These are phyloP conservation scores for Centroberyx gerrardi DNA, from an alignment of 2,797 vertebrate species.

Conservation along the genomic window DNA sequence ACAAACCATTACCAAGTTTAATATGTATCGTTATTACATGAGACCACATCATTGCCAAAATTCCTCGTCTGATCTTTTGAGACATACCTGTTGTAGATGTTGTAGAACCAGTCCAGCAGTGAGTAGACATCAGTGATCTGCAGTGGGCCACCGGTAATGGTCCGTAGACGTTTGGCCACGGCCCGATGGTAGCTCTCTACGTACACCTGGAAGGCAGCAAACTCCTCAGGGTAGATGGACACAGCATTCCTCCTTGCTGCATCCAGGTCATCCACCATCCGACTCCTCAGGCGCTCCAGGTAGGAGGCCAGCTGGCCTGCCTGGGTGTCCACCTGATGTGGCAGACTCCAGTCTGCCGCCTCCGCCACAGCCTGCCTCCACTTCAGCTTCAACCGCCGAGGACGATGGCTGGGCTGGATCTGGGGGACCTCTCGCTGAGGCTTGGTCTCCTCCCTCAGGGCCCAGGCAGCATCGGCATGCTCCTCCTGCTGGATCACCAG, in stretches of 20 bases:
- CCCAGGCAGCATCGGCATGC: conserved; percentile 85
- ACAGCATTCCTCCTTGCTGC: conserved; percentile 89
- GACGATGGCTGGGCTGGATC: conserved; percentile 77
- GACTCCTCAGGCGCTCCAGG: conserved; percentile 86
- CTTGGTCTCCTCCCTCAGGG: conserved; percentile 75
- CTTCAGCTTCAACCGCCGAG: conserved; percentile 82
- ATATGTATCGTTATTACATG: not conserved
- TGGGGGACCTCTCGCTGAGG: conserved; percentile 45
- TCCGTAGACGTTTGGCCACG: conserved; percentile 87
- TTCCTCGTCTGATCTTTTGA: not conserved
- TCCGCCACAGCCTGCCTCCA: conserved; percentile 90
- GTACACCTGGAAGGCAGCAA: conserved; percentile 90
- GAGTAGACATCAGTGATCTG: conserved; percentile 92
- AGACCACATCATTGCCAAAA: conserved; percentile 30
- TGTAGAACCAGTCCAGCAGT: conserved; percentile 94
- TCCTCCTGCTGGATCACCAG: conserved; percentile 94
- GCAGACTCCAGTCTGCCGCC: conserved; percentile 89
- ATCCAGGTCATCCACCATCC: conserved; percentile 90
- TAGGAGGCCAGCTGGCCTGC: conserved; percentile 86
- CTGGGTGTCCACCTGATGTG: conserved; percentile 84
- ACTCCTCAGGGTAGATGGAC: conserved; percentile 91
- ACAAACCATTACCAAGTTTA: not conserved
- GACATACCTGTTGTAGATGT: conserved; percentile 92
- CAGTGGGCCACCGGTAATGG: conserved; percentile 83
- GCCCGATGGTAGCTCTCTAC: conserved; percentile 92